Percentiles rank a stretch among this genome's conserved stretches.
These are phyloP conservation scores for Anas platyrhynchos DNA, from an alignment of 2,113 vertebrate genomes.

Conservation along the genomic window DNA sequence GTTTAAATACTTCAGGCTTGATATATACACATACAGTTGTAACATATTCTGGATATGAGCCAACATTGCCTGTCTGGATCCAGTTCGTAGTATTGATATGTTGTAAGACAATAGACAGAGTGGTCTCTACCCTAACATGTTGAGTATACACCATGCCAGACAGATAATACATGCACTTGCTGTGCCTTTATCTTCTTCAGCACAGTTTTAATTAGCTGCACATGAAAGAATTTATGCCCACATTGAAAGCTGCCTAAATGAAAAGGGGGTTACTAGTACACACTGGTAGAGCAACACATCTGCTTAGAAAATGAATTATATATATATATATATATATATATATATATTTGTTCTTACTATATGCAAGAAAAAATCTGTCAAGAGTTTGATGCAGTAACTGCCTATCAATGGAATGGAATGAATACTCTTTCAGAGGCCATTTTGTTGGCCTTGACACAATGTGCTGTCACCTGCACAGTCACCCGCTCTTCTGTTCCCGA, in stretches of 20 bases:
- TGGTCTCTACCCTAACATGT: background rate
- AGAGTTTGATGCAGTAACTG: background rate
- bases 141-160: background rate
- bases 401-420: background rate
- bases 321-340: too few relatives aligned
- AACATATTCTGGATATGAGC: background rate
- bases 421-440: background rate
- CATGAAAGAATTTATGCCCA: background rate
- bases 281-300: background rate
- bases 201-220: background rate
- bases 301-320: background rate
- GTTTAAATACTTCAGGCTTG: conserved; percentile 44
- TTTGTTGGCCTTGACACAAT: background rate
- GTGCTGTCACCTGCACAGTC: background rate
- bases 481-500: background rate
- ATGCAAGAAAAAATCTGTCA: background rate
- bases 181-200: background rate
- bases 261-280: background rate
- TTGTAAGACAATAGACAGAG: background rate
- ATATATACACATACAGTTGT: background rate
- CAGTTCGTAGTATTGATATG: background rate
- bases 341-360: background rate
- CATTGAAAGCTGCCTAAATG: background rate
- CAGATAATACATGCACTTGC: background rate
- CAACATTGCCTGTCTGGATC: background rate